Conservation (phyloP, 92 coral and sea anemone species). For the Palythoa heliodiscus region DNA sequence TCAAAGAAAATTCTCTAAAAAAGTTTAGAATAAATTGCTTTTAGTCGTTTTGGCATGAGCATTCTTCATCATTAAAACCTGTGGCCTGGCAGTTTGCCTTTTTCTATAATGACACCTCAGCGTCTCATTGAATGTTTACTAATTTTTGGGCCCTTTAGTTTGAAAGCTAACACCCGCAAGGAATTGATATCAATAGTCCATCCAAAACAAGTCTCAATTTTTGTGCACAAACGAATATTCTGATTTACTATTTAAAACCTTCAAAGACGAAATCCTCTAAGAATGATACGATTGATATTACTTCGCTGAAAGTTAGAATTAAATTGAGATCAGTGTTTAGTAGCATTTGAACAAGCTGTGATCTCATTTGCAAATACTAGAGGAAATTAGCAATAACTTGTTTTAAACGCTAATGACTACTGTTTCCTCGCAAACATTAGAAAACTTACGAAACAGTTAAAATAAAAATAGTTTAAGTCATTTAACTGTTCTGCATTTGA, state of each 20-base stretch:
- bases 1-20: neutral
- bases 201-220: slow-evolving; percentile 33
- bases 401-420: neutral
- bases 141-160: slow-evolving; percentile 20
- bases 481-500: neutral
- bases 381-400: neutral
- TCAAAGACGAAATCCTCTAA: slow-evolving; percentile 18
- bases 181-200: slow-evolving; percentile 18
- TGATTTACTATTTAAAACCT: slow-evolving; percentile 33
- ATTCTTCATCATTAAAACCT: neutral
- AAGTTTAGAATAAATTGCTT: neutral
- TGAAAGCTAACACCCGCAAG: slow-evolving; percentile 36
- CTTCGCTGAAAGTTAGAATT: neutral
- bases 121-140: neutral
- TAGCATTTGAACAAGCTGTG: neutral
- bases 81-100: slow-evolving; percentile 32
- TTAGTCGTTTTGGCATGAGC: slow-evolving; percentile 12
- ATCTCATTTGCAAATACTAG: neutral
- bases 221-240: slow-evolving; percentile 44
- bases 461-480: neutral
- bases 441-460: slow-evolving; percentile 8
- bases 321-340: slow-evolving; percentile 16
- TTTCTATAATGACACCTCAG: neutral
- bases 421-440: neutral
- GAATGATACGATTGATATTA: slow-evolving; percentile 22